Percentiles rank a stretch among this genome's conserved stretches.
Conservation (phyloP, 2,888 invertebrate genomes). For the Listrodromus nycthemerus region DNA sequence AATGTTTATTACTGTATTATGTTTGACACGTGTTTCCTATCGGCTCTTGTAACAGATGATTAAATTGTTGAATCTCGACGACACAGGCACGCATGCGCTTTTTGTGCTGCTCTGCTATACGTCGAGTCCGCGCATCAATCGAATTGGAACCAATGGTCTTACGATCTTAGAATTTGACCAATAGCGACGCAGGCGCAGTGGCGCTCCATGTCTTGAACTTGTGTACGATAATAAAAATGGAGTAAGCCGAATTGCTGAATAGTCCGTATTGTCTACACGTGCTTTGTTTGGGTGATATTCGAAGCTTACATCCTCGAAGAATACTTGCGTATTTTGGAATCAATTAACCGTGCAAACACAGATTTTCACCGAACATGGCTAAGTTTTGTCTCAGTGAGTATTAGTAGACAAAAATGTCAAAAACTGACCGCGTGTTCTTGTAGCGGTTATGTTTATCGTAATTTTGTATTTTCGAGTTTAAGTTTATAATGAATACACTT, state of each 20-base stretch:
- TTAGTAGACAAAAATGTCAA: background rate
- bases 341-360: background rate
- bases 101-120: background rate
- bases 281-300: slow-evolving; percentile 15
- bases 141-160: background rate
- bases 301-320: background rate
- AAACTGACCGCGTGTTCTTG: slow-evolving; percentile 31
- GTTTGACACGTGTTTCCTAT: slow-evolving; percentile 14
- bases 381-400: slow-evolving; percentile 85
- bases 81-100: background rate
- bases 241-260: background rate
- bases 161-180: background rate
- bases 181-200: background rate
- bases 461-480: background rate
- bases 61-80: background rate
- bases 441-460: slow-evolving; percentile 62
- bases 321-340: background rate
- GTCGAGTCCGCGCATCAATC: background rate
- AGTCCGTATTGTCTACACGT: slow-evolving; percentile 13
- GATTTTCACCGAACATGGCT: slow-evolving; percentile 78
- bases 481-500: background rate
- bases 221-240: background rate
- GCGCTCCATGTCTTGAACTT: background rate
- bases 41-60: background rate
- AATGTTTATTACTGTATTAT: background rate